These are phyloP conservation scores for Branchipolynoe longqiensis DNA, from an alignment of 2,888 invertebrate genomes.

Conservation along the genomic window DNA sequence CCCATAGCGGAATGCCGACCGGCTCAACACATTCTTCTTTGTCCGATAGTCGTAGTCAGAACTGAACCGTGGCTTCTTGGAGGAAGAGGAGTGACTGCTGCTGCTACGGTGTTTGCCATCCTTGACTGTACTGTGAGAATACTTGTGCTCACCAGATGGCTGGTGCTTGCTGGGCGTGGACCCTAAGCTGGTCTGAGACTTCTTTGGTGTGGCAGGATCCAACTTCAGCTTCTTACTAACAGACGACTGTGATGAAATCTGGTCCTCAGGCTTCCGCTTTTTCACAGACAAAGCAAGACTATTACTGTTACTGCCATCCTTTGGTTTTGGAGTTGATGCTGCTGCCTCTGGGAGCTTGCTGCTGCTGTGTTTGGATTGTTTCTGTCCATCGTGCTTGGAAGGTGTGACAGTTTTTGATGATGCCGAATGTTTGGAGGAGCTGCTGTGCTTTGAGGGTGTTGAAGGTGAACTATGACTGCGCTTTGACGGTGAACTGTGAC, in stretches of 20 bases:
- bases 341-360: constrained; percentile 56
- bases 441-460: constrained; percentile 15
- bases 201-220: constrained; percentile 31
- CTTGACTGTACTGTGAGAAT: constrained; percentile 30
- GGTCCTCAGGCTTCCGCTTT: constrained; percentile 48
- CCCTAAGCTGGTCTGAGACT: neutral
- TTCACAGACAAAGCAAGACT: neutral
- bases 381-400: constrained; percentile 19
- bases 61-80: constrained; percentile 8
- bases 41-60: constrained; percentile 57
- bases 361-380: constrained; percentile 47
- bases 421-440: constrained; percentile 48
- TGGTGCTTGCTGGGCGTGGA: constrained; percentile 41
- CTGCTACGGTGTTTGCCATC: constrained; percentile 18
- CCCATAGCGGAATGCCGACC: constrained; percentile 66
- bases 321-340: constrained; percentile 27
- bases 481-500: constrained; percentile 41
- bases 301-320: constrained; percentile 21
- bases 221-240: constrained; percentile 48
- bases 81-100: constrained; percentile 17
- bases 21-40: neutral
- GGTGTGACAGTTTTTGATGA: constrained; percentile 50
- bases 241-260: neutral
- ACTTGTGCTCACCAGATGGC: neutral
- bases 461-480: constrained; percentile 12